These are phyloP conservation scores for Drosophila varians DNA, from an alignment of 1,140 invertebrate genomes.

Conservation along the genomic window DNA sequence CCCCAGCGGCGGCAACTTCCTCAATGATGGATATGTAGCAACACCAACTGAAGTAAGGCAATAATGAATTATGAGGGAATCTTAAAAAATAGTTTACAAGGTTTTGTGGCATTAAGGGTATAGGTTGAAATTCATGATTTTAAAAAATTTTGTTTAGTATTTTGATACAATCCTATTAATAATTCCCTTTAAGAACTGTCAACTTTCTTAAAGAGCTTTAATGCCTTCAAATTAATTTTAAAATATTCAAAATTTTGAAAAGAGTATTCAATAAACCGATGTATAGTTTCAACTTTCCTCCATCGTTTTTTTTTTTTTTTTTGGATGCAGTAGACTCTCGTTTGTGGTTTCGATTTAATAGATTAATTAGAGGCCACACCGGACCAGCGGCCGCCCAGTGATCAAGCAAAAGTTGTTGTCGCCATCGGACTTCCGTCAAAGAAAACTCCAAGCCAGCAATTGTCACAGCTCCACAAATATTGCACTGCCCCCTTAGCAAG, in stretches of 20 bases:
- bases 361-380: slow-evolving; percentile 73
- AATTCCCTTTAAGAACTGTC: too few species aligned
- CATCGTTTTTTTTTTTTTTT: slow-evolving; percentile 40
- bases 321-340: slow-evolving; percentile 49
- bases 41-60: slow-evolving; percentile 1
- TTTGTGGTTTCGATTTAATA: slow-evolving; percentile 73
- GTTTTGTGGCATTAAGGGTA: too few species aligned
- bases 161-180: too few species aligned
- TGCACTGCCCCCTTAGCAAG: neutral
- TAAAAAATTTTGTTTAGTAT: too few species aligned
- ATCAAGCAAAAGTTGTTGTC: slow-evolving; percentile 76
- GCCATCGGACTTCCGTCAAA: slow-evolving; percentile 71
- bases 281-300: neutral
- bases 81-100: too few species aligned
- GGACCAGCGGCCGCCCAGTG: slow-evolving; percentile 62
- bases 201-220: too few species aligned
- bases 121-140: too few species aligned
- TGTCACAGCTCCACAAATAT: slow-evolving; percentile 9
- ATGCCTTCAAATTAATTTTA: neutral
- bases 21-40: slow-evolving; percentile 60
- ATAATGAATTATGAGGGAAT: neutral
- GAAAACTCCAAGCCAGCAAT: slow-evolving; percentile 28
- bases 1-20: slow-evolving; percentile 56
- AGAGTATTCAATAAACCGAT: slow-evolving; percentile 2
- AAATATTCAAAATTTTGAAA: neutral